Conservation (phyloP, 2,888 invertebrate species). For the Molorchus minor region DNA sequence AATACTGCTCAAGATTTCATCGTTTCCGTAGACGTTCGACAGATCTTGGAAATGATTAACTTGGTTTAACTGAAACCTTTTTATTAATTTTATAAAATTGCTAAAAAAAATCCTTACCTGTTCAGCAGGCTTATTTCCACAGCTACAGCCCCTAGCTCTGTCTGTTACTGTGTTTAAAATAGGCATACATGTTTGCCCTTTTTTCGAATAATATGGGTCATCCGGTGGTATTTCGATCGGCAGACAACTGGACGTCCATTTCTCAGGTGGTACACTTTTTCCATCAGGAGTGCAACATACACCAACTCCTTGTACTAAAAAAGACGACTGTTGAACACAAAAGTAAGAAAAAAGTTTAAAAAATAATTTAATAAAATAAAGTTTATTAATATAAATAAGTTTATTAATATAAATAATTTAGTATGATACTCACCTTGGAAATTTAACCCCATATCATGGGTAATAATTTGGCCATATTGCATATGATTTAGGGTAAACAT, state of each 20-base stretch:
- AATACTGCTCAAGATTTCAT: slow-evolving; percentile 48
- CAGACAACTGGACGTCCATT: slow-evolving; percentile 12
- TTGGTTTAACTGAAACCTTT: neutral
- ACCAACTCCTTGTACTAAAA: no score
- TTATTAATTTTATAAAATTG: neutral
- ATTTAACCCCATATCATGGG: slow-evolving; percentile 52
- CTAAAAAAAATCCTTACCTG: slow-evolving; percentile 34
- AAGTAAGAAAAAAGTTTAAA: no score
- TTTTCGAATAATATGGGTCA: slow-evolving; percentile 53
- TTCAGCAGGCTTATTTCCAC: slow-evolving; percentile 17
- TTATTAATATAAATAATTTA: no score
- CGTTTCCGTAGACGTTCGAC: slow-evolving; percentile 61
- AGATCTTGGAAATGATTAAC: slow-evolving; percentile 60
- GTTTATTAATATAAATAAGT: no score
- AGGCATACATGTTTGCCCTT: slow-evolving; percentile 56
- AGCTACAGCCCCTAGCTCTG: slow-evolving; percentile 44
- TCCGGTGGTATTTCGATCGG: slow-evolving; percentile 57
- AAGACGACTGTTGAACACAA: no score
- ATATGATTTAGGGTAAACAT: slow-evolving; percentile 48
- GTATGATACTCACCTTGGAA: slow-evolving; percentile 50
- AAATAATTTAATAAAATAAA: no score
- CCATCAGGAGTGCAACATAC: slow-evolving; percentile 50
- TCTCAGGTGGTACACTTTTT: neutral
- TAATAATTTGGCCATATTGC: slow-evolving; percentile 58
- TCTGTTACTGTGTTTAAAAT: slow-evolving; percentile 58